Evolutionary conservation across 2,113 vertebrate species (phyloP).

Genomic region (Mirounga angustirostris): DNA sequence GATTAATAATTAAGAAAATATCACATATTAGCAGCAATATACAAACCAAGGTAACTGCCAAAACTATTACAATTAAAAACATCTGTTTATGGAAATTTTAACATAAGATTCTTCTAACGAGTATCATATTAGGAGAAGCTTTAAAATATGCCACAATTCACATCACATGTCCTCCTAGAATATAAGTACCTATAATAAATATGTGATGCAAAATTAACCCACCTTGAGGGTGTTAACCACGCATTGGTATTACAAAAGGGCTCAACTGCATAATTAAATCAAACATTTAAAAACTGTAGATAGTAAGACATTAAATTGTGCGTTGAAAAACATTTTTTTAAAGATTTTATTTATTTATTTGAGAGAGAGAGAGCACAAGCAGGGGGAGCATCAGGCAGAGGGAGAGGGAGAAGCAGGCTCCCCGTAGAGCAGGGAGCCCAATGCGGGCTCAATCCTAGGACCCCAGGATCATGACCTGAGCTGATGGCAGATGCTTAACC

Average conservation of each 20-base stretch:
- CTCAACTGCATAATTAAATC: background rate
- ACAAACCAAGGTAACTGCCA: background rate
- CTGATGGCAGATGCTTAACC: background rate
- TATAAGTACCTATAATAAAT: background rate
- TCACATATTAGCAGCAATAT: background rate
- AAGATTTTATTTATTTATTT: background rate
- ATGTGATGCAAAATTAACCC: background rate
- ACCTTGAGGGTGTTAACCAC: background rate
- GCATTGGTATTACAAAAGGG: slow-evolving; percentile 1
- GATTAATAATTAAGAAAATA: slow-evolving; percentile 4
- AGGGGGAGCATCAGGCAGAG: background rate
- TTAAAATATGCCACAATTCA: background rate
- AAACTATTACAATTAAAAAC: background rate
- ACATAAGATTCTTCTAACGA: background rate
- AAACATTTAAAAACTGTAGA: slow-evolving; percentile 28
- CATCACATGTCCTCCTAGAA: background rate
- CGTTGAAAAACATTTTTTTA: background rate
- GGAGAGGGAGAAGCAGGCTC: background rate
- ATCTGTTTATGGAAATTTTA: slow-evolving; percentile 8
- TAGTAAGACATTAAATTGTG: background rate
- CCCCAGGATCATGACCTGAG: background rate
- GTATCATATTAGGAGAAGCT: background rate
- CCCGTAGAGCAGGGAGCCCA: background rate
- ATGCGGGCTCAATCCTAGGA: background rate
- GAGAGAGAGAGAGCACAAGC: background rate